Base-by-base conservation (phyloP, 1,140 invertebrate genomes). In the Diorhabda carinulata region DNA sequence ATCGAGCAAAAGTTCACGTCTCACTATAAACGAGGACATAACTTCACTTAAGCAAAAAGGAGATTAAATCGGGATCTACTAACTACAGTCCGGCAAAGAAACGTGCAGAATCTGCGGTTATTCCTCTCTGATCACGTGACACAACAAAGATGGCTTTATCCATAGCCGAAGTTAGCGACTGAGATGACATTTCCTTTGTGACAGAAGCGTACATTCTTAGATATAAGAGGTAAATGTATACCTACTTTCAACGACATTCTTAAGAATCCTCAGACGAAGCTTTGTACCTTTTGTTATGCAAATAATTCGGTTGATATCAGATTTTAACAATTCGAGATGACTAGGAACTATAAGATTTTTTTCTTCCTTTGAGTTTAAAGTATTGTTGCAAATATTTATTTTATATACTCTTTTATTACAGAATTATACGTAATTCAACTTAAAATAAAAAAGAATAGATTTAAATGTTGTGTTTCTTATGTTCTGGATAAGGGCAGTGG, bases 21-120 rank as follows among this genome's bases (percentile, higher is more conserved):
- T 52, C 47, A 52, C 47, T 52, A 52, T 52, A 52, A 52, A 52
- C 47, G 47, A 52, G 47, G 47, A 52, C 47, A 52, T 52, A 52
- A 52, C 47, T 52, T n/a, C 47, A 25, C 25, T n/a, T 8, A 52
- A 6, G 47, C 6, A 52, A 52, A 52, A 52, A 52, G 2, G 47
- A 52, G 47, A 52, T 52, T 52, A 52, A 52, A 52, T 52, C 47
- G 47, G 47, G 3, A 52, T 52, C 47, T 52, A 52, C 47, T 52
- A 52, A 52, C 47, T 52, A 52, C 47, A 52, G 47, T 52, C 47
- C 47, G 47, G n/a, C 47, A 52, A 52, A 52, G 47, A 52, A 52
- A 52, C 47, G 47, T 52, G 47, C 47, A 52, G 47, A 52, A 52
- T 52, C 47, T 8, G 47, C 47, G 47, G 47, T 52, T 52, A 52